A percentile compares a stretch with the other conserved stretches of the same genome.
phyloP scores from a whole-genome alignment of 2,888 invertebrate species.

The Chymomyza procnemis region DNA sequence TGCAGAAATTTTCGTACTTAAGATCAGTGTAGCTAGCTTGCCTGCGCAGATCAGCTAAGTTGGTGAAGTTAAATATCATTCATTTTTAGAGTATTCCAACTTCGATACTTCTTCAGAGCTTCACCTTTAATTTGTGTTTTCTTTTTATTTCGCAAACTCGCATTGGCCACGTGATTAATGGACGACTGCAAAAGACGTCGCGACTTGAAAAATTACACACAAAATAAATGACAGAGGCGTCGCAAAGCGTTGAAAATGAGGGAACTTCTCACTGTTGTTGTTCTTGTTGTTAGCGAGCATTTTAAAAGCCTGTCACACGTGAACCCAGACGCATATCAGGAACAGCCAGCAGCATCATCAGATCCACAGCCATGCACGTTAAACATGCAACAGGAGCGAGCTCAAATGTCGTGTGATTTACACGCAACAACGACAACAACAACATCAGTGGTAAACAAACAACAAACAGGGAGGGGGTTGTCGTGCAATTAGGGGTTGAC shows the following conservation, averaged over 20 bases:
- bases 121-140: background rate
- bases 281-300: conserved; percentile 25
- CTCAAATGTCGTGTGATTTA: conserved; percentile 70
- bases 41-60: too few relatives aligned
- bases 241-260: conserved; percentile 20
- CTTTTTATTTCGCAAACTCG: conserved; percentile 37
- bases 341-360: conserved; percentile 34
- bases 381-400: conserved; percentile 69
- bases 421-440: conserved; percentile 45
- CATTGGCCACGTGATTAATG: conserved; percentile 68
- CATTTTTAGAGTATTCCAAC: background rate
- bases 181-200: conserved; percentile 64
- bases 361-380: conserved; percentile 47
- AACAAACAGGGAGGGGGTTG: conserved; percentile 22
- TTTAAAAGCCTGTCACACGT: conserved; percentile 67
- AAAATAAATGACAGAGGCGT: conserved; percentile 61
- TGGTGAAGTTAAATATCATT: background rate
- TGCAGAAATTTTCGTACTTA: too few relatives aligned
- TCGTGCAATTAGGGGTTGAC: conserved; percentile 66
- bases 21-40: too few relatives aligned
- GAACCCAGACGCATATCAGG: conserved; percentile 30
- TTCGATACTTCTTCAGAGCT: background rate
- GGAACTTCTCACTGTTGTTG: background rate
- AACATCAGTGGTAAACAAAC: conserved; percentile 5
- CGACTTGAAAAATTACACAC: conserved; percentile 70